Evolutionary conservation across 2,113 vertebrate species (phyloP).

Genomic region (Paralichthys olivaceus): DNA sequence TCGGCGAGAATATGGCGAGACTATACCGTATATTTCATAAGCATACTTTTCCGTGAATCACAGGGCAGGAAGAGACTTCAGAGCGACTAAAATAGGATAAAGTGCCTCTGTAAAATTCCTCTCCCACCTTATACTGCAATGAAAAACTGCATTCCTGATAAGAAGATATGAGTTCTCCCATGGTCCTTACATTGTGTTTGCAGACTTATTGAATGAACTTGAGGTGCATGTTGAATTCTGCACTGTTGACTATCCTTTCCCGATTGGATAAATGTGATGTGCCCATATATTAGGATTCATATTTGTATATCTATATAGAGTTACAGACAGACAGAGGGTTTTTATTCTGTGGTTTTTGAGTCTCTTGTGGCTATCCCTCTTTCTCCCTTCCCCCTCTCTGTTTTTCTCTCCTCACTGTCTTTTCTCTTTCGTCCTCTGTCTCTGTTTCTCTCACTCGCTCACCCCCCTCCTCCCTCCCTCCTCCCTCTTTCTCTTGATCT

Average conservation of each 20-base stretch:
- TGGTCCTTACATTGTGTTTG: slow-evolving; percentile 66
- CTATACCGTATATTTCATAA: slow-evolving; percentile 41
- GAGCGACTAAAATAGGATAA: slow-evolving; percentile 71
- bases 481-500: slow-evolving; percentile 74
- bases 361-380: slow-evolving; percentile 83
- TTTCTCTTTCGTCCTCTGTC: slow-evolving; percentile 80
- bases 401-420: slow-evolving; percentile 80
- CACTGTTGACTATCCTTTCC: slow-evolving; percentile 56
- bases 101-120: slow-evolving; percentile 66
- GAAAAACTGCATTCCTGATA: slow-evolving; percentile 73
- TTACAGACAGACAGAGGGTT: slow-evolving; percentile 79
- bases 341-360: slow-evolving; percentile 84
- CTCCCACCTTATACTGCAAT: slow-evolving; percentile 68
- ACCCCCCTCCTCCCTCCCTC: slow-evolving; percentile 69
- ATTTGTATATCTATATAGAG: slow-evolving; percentile 82
- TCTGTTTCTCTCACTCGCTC: slow-evolving; percentile 77
- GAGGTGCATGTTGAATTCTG: slow-evolving; percentile 65
- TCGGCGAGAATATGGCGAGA: slow-evolving; percentile 2
- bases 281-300: slow-evolving; percentile 76
- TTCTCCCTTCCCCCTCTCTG: slow-evolving; percentile 80
- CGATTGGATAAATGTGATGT: slow-evolving; percentile 64
- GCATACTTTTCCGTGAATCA: slow-evolving; percentile 68
- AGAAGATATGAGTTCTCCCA: slow-evolving; percentile 65
- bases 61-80: slow-evolving; percentile 65
- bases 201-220: slow-evolving; percentile 76